These are phyloP conservation scores for Drosophila prolongata DNA, from an alignment of 2,888 invertebrate genomes.

Conservation along the genomic window DNA sequence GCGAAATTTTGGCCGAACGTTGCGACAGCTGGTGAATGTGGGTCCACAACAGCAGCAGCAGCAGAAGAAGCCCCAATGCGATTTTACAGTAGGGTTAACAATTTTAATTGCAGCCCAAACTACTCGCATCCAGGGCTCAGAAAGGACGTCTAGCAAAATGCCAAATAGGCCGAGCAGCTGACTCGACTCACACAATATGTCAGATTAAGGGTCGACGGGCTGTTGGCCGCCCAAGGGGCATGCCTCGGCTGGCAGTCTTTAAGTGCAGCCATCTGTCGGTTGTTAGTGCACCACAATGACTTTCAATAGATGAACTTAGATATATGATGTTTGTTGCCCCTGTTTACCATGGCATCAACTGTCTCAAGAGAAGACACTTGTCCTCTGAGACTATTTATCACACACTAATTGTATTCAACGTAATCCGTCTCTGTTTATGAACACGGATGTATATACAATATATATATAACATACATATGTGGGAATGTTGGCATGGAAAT, in stretches of 20 bases:
- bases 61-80: conserved; percentile 40
- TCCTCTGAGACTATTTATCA: conserved; percentile 9
- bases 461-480: too few relatives aligned
- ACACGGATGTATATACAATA: not conserved
- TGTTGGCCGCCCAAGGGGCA: conserved; percentile 3
- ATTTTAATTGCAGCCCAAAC: conserved; percentile 64
- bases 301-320: conserved; percentile 43
- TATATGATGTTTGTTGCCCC: conserved; percentile 26
- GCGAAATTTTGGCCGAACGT: conserved; percentile 5
- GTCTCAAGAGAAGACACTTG: conserved; percentile 16
- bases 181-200: conserved; percentile 40
- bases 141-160: conserved; percentile 24
- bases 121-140: conserved; percentile 20
- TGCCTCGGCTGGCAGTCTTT: conserved; percentile 8
- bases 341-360: conserved; percentile 8
- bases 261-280: conserved; percentile 42
- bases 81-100: conserved; percentile 64
- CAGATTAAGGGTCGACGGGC: not conserved
- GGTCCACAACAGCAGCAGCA: conserved; percentile 2
- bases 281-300: conserved; percentile 42
- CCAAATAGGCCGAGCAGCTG: conserved; percentile 51
- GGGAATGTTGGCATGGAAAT: not conserved
- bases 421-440: not conserved
- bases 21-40: conserved; percentile 28
- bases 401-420: conserved; percentile 13